Base-by-base conservation (phyloP, 1,140 invertebrate genomes). In the Eueides isabella region DNA sequence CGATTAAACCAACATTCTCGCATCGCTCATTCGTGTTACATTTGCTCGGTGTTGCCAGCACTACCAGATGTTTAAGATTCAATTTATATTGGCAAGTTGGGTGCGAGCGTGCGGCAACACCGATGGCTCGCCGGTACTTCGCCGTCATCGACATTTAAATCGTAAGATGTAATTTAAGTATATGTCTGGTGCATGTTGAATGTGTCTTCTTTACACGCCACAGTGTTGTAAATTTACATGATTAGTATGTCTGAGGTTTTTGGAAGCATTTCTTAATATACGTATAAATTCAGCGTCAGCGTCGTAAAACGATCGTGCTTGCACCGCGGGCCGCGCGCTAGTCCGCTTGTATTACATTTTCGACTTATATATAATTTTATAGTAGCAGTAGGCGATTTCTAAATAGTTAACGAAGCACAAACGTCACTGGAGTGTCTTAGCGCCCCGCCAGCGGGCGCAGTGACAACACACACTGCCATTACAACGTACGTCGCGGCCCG, bases 401-500 rank as follows among this genome's bases (percentile, higher is more conserved):
- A 83, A 87, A 84, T 92, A 89, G 80, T 85, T 76, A 84, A 83
- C 76, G 80, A 89, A 85, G 89, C 91, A 92, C 89, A 92, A 90
- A 84, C 79, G 83, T 90, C 88, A 90, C 85, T 86, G 80, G 87
- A 89, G 90, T 89, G 86, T 90, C 88, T 89, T 87, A 87, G 77
- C 77, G 84, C 78, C 83, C 86, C 80, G 77, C 74, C 75, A 68
- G 55, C 71, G 84, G 86, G 81, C 83, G 81, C 77, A 81, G 82
- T 83, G 86, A 92, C 85, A 82, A 92, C 88, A 84, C 83, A 84
- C 90, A 92, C 91, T 92, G 91, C 91, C 91, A 92, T 91, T 92
- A 86, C 79, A 82, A 85, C 81, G 80, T 88, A 86, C 81, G 80
- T 85, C 81, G 85, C 80, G 86, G 84, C 85, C 85, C 83, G 86